These are phyloP conservation scores for Corythaeola cristata DNA, from an alignment of 2,113 vertebrate species.

Conservation along the genomic window DNA sequence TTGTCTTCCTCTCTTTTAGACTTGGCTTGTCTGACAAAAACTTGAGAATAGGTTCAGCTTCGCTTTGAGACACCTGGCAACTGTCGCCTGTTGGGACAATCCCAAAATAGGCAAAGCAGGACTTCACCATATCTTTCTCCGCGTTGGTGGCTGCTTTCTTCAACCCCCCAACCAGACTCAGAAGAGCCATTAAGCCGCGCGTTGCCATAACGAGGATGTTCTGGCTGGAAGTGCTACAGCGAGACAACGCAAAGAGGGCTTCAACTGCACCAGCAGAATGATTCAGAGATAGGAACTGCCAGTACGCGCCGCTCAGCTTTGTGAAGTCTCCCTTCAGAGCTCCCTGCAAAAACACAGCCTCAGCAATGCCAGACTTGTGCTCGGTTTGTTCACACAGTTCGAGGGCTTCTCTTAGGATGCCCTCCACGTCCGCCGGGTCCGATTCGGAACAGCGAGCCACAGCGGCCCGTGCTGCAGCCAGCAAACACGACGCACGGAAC, in stretches of 20 bases:
- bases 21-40: constrained; percentile 47
- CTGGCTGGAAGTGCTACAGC: neutral
- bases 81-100: constrained; percentile 66
- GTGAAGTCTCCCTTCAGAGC: constrained; percentile 58
- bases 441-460: neutral
- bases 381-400: constrained; percentile 67
- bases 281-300: constrained; percentile 60
- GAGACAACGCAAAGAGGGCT: constrained; percentile 61
- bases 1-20: constrained; percentile 65
- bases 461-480: constrained; percentile 67
- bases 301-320: constrained; percentile 50
- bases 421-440: neutral
- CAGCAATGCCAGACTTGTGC: constrained; percentile 65
- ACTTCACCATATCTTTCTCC: constrained; percentile 81
- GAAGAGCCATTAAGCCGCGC: constrained; percentile 60
- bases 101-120: constrained; percentile 82
- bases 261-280: constrained; percentile 77
- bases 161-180: constrained; percentile 70
- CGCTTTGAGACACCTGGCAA: constrained; percentile 74
- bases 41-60: constrained; percentile 71
- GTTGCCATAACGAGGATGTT: constrained; percentile 55
- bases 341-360: constrained; percentile 75
- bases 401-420: constrained; percentile 67
- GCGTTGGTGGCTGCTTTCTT: constrained; percentile 74
- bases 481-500: constrained; percentile 76